Base-by-base conservation (phyloP, 2,888 invertebrate species). In the Harpagoxenus sublaevis region DNA sequence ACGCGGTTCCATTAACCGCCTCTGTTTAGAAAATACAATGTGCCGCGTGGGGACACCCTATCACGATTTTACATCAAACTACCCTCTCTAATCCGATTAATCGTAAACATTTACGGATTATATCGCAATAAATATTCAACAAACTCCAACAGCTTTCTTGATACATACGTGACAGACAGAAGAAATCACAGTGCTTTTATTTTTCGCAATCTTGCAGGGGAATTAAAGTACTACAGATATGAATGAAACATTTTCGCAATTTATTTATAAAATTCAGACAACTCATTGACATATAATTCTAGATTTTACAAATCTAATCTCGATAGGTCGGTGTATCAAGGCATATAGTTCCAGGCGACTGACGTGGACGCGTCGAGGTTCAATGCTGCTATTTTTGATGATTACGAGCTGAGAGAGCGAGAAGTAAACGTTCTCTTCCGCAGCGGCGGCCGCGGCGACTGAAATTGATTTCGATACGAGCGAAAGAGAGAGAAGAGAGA, bases 371-470 rank as follows among this genome's bases (percentile, higher is more conserved):
- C 15, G 55, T 35, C 51, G 45, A 28, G 23, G 10, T 51, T 48
- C n/a, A 57, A 18, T 45, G 55, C 31, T 51, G 55, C 57, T 78
- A 57, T 70, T 78, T 78, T 78, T n/a, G 45, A 57, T 39, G 31
- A 83, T 74, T 70, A 70, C 31, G 23, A 31, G 23, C 23, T 10
- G n/a, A 51, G 31, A 68, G 63, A 23, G 23, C 18, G 57, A 74
- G 57, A 86, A 73, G 66, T 74, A 74, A 86, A 73, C 28, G 82
- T 48, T 65, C 35, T 70, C 51, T 68, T 66, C 62, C 55, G 42
- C 60, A 39, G 28, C 18, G 12, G 5, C 77, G 66, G 28, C 18
- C 8, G 5, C 77, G 66, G 66, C 10, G 63, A 48, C 48, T 55
- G 57, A 68, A 35, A 70, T 88, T 57, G 60, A 28, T 66, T 73